Conservation (phyloP, 2,113 vertebrate genomes). For the Heterotis niloticus region DNA sequence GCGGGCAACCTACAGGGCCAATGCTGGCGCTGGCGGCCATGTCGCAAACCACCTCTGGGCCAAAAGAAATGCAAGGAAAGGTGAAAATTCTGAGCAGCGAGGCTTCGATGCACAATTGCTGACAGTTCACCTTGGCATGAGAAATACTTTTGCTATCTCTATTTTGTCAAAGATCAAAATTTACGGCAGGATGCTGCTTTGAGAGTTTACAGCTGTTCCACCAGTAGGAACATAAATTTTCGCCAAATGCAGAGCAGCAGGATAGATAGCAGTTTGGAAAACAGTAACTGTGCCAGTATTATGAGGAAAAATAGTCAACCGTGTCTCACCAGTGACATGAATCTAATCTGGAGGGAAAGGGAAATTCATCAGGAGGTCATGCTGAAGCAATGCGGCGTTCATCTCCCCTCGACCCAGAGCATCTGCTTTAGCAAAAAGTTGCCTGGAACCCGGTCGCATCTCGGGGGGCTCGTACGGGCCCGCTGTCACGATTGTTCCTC, state of each 20-base stretch:
- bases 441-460: not conserved
- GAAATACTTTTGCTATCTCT: slow-evolving; percentile 27
- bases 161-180: slow-evolving; percentile 46
- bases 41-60: too few species aligned
- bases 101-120: slow-evolving; percentile 58
- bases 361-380: slow-evolving; percentile 8
- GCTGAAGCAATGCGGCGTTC: not conserved
- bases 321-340: not conserved
- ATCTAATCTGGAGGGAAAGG: not conserved
- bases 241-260: not conserved
- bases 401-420: not conserved
- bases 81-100: slow-evolving; percentile 50
- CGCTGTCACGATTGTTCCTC: not conserved
- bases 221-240: slow-evolving; percentile 6
- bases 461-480: too few species aligned
- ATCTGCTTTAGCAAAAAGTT: not conserved
- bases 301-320: not conserved
- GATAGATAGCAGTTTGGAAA: slow-evolving; percentile 13
- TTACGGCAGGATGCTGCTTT: slow-evolving; percentile 44
- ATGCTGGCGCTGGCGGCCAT: too few species aligned
- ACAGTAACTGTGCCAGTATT: not conserved
- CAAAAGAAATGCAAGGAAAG: slow-evolving; percentile 30
- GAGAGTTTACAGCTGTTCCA: slow-evolving; percentile 49
- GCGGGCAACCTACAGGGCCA: too few species aligned
- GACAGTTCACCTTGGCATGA: slow-evolving; percentile 48